These are phyloP conservation scores for Sciurus vulgaris DNA, from an alignment of 2,797 vertebrate species.

Conservation along the genomic window DNA sequence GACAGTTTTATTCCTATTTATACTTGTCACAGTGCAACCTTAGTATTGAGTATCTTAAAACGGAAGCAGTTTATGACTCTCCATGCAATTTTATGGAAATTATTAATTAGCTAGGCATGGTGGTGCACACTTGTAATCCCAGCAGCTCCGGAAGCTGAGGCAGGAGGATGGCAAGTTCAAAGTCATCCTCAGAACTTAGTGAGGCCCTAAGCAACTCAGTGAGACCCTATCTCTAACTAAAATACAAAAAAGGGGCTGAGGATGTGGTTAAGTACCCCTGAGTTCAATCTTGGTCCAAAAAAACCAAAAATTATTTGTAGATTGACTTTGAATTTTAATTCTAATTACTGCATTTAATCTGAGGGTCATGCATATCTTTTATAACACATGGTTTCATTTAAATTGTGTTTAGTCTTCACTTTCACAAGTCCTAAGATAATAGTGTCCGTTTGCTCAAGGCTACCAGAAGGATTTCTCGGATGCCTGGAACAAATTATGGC, in stretches of 20 bases:
- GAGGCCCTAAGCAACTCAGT: no score
- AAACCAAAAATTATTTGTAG: not conserved
- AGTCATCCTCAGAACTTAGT: no score
- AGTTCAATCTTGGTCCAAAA: no score
- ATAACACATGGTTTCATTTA: not conserved
- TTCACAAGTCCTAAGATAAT: slow-evolving; percentile 30
- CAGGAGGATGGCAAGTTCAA: no score
- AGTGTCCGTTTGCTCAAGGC: not conserved
- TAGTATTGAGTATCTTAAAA: not conserved
- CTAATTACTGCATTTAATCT: not conserved
- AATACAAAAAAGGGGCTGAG: no score
- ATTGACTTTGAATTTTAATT: slow-evolving; percentile 41
- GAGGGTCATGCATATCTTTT: not conserved
- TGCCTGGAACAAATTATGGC: not conserved
- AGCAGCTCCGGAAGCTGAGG: no score
- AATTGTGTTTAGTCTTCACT: slow-evolving; percentile 18
- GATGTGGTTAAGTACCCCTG: no score
- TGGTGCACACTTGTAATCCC: no score
- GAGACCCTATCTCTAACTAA: no score
- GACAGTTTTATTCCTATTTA: not conserved
- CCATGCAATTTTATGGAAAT: not conserved
- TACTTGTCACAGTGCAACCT: not conserved
- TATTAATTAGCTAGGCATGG: no score
- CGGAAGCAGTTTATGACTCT: not conserved
- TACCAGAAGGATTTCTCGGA: not conserved